Percentiles rank a stretch among this genome's conserved stretches.
Evolutionary conservation across 2,797 vertebrate genomes (phyloP).

Genomic region (Botia kubotai): DNA sequence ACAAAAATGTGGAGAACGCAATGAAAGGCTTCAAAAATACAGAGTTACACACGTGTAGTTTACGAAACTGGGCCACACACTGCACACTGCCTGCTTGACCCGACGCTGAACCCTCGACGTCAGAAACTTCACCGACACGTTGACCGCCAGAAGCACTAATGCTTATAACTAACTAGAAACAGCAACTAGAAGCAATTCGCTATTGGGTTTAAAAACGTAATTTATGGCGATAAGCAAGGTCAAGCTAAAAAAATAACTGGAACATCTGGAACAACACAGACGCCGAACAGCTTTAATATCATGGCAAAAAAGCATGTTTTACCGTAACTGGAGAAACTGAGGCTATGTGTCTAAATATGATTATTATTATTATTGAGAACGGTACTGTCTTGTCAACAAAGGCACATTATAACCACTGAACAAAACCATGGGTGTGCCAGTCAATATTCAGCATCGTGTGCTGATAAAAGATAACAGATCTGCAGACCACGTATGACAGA

Average conservation of each 20-base stretch:
- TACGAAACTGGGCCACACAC: neutral
- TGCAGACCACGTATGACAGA: slow-evolving; percentile 14
- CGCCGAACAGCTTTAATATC: slow-evolving; percentile 34
- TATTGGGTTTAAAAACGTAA: no score
- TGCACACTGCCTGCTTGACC: neutral
- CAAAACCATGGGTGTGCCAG: slow-evolving; percentile 42
- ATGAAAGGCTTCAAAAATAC: slow-evolving; percentile 42
- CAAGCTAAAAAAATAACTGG: neutral
- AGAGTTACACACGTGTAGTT: slow-evolving; percentile 10
- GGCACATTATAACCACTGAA: slow-evolving; percentile 33
- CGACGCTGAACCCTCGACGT: neutral
- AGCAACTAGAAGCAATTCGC: neutral
- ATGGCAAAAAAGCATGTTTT: neutral
- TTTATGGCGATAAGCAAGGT: slow-evolving; percentile 1
- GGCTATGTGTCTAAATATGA: slow-evolving; percentile 39
- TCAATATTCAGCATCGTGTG: slow-evolving; percentile 33
- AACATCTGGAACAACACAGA: slow-evolving; percentile 39
- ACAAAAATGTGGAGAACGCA: neutral
- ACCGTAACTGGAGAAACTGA: neutral
- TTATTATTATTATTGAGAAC: slow-evolving; percentile 16
- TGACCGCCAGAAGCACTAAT: neutral
- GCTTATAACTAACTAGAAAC: neutral
- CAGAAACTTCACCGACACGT: neutral
- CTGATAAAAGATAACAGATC: slow-evolving; percentile 39
- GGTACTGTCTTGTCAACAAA: slow-evolving; percentile 38